Evolutionary conservation across 2,888 invertebrate species (phyloP), one percentile per base, ranked within the genome.

Genomic region (Dermolepida albohirtum): DNA sequence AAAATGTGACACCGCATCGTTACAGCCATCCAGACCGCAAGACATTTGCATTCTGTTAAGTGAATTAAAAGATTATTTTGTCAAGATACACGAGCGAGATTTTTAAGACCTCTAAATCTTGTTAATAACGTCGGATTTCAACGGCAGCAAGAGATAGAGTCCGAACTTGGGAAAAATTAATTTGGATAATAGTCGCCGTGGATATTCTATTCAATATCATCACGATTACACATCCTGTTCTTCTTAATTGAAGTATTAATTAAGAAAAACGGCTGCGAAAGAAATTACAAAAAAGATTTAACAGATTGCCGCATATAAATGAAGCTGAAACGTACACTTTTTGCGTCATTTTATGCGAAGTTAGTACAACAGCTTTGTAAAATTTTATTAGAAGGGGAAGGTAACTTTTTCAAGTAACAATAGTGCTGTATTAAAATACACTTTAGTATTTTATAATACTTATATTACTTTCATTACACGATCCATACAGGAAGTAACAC

Each of bases 1-100:
- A 51, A 66, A 66, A 47, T 57, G 63, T 54, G 44, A 43, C 70
- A 68, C 71, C 70, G 71, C 71, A 73, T 74, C 72, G 72, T 71
- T 67, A 64, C 67, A 44, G 34, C 47, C 10, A 71, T 72, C 68
- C 70, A 67, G 73, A 73, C 73, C 74, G 69, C 71, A 72, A 73
- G 74, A 73, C 72, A 73, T 73, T 73, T 74, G 74, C 74, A 74
- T 74, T 74, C 69, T 70, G 71, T 73, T 74, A 74, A 74, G 72
- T 72, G 75, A 75, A 75, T 75, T 75, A 75, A 74, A 72, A 74
- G 75, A 74, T 75, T 74, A 75, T 73, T 73, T 74, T 73, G 75
- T 72, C 73, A 49, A 70, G 72, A 74, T 72, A 70, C 71, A 72
- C 71, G 72, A 73, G 72, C 73, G 73, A 75, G 74, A 74, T 75